Percentiles rank a stretch among this genome's conserved stretches.
Conservation (phyloP, 2,888 invertebrate genomes). For the Clistopyga incitator region DNA sequence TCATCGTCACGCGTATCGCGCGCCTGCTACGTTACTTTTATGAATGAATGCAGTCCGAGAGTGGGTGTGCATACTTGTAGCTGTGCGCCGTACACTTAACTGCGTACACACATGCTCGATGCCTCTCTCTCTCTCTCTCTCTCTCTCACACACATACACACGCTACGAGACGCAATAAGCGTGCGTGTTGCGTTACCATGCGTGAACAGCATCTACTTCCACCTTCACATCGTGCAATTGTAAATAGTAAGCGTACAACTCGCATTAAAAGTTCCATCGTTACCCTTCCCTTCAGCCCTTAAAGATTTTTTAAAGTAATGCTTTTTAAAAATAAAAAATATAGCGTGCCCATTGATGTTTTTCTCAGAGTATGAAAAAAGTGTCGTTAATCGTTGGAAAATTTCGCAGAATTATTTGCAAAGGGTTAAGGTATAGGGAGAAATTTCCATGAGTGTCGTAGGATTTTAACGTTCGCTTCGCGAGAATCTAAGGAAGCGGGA, state of each 20-base stretch:
- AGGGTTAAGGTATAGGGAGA: too few species aligned
- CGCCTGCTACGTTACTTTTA: constrained; percentile 76
- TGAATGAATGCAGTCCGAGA: constrained; percentile 80
- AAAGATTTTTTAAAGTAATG: too few species aligned
- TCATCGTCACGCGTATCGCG: constrained; percentile 53
- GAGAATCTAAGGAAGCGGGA: constrained; percentile 52
- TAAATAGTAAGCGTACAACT: background rate
- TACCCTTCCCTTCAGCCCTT: too few species aligned
- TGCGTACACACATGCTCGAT: constrained; percentile 18
- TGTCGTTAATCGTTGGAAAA: too few species aligned
- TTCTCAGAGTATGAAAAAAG: too few species aligned
- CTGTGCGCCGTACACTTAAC: constrained; percentile 33
- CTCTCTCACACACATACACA: background rate
- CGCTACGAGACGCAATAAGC: constrained; percentile 51
- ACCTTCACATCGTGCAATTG: background rate
- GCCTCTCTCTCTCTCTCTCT: constrained; percentile 1
- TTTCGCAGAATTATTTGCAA: too few species aligned
- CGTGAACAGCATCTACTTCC: constrained; percentile 49
- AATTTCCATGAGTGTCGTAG: too few species aligned
- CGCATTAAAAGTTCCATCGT: background rate
- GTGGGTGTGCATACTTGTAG: constrained; percentile 74
- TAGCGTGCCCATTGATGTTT: too few species aligned
- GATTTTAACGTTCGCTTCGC: too few species aligned
- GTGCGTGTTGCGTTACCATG: constrained; percentile 64
- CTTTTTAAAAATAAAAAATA: too few species aligned